Evolutionary conservation across 2,797 vertebrate species (phyloP).

Genomic region (Podargus strigoides): DNA sequence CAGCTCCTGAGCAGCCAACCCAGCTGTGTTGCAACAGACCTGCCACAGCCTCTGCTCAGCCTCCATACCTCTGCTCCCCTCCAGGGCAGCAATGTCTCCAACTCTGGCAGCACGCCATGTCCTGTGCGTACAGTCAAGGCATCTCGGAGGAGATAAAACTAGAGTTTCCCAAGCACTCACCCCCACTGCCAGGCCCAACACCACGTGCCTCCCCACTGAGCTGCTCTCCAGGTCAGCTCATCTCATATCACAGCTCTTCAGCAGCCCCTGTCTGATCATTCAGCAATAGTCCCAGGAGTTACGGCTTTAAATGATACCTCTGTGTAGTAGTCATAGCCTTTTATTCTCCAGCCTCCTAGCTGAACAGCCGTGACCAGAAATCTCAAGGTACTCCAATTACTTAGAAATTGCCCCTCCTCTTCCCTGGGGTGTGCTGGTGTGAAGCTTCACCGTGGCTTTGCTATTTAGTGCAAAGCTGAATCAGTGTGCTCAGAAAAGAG

Average conservation of each 20-base stretch:
- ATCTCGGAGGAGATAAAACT: conserved; percentile 16
- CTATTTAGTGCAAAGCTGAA: not conserved
- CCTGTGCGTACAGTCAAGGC: not conserved
- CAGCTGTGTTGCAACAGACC: not conserved
- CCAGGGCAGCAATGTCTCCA: not conserved
- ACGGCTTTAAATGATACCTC: not conserved
- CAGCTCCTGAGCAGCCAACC: not conserved
- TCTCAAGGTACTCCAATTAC: not conserved
- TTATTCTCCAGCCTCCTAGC: not conserved
- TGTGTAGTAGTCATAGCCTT: not conserved
- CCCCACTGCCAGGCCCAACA: not conserved
- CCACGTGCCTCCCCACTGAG: not conserved
- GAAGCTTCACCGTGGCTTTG: not conserved
- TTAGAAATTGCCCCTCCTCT: not conserved
- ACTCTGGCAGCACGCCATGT: not conserved
- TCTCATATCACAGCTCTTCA: conserved; percentile 14
- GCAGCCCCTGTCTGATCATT: conserved; percentile 42
- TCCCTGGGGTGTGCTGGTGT: not conserved
- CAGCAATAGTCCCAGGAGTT: not conserved
- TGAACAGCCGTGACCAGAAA: not conserved
- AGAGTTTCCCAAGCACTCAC: not conserved
- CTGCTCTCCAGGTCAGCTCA: not conserved
- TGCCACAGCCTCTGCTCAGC: not conserved
- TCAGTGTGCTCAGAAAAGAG: not conserved
- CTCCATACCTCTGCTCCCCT: not conserved